A percentile compares a stretch with the other conserved stretches of the same genome.
Conservation (phyloP, 2,797 vertebrate genomes). For the Sylvia borin region DNA sequence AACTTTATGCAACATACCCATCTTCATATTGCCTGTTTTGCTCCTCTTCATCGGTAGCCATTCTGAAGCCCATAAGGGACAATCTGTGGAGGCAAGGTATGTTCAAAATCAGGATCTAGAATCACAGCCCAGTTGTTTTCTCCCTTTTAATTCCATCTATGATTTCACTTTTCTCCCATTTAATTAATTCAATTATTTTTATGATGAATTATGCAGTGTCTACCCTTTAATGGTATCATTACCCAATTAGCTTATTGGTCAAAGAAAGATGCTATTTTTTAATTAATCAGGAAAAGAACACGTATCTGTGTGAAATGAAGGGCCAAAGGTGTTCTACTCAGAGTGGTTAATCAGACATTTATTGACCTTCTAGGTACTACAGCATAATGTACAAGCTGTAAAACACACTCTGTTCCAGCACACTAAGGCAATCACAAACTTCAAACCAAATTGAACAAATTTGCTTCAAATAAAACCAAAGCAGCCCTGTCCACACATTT, state of each 20-base stretch:
- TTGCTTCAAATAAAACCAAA: not conserved
- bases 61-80: not conserved
- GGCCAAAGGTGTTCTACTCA: not conserved
- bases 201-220: not conserved
- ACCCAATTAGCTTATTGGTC: not conserved
- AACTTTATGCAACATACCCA: not conserved
- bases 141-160: not conserved
- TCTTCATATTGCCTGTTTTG: not conserved
- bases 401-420: not conserved
- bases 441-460: not conserved
- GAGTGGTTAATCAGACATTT: not conserved
- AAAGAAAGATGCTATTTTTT: not conserved
- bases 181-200: slow-evolving; percentile 2
- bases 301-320: not conserved
- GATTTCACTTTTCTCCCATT: not conserved
- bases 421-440: not conserved
- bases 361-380: not conserved
- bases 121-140: not conserved
- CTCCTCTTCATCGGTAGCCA: not conserved
- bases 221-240: not conserved
- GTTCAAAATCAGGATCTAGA: not conserved
- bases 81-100: not conserved
- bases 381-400: not conserved
- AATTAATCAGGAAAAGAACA: not conserved
- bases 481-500: not conserved